Conservation (phyloP, 2,888 invertebrate genomes). For the Drosophila rubida region DNA sequence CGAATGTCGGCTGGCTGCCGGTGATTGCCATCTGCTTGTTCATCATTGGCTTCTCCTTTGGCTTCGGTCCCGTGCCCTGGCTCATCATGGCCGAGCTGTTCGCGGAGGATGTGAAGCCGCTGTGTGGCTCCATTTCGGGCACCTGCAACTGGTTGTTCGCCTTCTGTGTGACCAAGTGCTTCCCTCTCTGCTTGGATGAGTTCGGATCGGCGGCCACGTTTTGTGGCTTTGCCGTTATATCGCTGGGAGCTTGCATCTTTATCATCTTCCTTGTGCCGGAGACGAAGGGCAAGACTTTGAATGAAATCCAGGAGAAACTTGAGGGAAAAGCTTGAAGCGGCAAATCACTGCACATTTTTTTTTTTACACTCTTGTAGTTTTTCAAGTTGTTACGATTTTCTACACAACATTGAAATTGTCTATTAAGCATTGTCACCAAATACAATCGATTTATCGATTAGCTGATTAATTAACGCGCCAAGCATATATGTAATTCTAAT, state of each 20-base stretch:
- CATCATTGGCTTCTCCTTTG: conserved; percentile 91
- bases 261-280: conserved; percentile 88
- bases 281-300: conserved; percentile 83
- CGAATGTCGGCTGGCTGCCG: conserved; percentile 89
- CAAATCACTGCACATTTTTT: too few relatives aligned
- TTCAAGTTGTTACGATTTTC: too few relatives aligned
- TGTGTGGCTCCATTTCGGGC: conserved; percentile 91
- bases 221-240: conserved; percentile 89
- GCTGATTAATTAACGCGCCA: conserved; percentile 23
- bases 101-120: conserved; percentile 90
- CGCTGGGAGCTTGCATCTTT: conserved; percentile 86
- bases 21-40: conserved; percentile 90
- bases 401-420: too few relatives aligned
- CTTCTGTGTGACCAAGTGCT: conserved; percentile 91
- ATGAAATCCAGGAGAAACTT: conserved; percentile 67
- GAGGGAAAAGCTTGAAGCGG: not conserved
- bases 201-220: conserved; percentile 88
- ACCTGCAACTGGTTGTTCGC: conserved; percentile 92
- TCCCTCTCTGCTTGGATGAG: conserved; percentile 86
- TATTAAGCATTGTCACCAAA: too few relatives aligned
- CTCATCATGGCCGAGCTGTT: conserved; percentile 91
- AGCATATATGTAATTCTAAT: not conserved
- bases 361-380: too few relatives aligned
- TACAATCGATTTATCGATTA: conserved; percentile 52
- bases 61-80: conserved; percentile 92